Conservation (phyloP, 2,888 invertebrate genomes). For the Buathra laborator region DNA sequence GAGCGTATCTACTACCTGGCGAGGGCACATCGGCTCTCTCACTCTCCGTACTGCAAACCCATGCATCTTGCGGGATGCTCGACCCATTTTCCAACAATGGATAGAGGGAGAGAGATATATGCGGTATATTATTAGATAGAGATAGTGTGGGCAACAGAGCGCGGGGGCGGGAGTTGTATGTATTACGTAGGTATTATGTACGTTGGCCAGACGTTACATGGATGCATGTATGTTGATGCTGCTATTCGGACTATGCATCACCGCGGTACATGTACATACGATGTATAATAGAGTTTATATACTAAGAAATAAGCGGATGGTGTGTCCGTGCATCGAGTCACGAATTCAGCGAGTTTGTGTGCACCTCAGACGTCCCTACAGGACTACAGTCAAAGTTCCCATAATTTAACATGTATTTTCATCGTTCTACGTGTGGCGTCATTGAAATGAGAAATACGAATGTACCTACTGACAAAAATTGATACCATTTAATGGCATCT, state of each 20-base stretch:
- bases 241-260: constrained; percentile 24
- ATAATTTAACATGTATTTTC: background rate
- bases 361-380: background rate
- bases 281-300: constrained; percentile 53
- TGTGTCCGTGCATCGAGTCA: constrained; percentile 21
- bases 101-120: constrained; percentile 15
- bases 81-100: constrained; percentile 71
- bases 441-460: background rate
- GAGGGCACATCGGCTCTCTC: constrained; percentile 2
- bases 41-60: constrained; percentile 40
- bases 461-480: background rate
- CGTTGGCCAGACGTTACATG: constrained; percentile 21
- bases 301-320: constrained; percentile 20
- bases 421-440: background rate
- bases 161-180: constrained; percentile 49
- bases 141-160: constrained; percentile 24
- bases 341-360: constrained; percentile 8
- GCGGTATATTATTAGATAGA: constrained; percentile 49
- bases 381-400: background rate
- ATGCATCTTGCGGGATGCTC: constrained; percentile 67
- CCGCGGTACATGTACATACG: constrained; percentile 1
- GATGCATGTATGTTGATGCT: constrained; percentile 32
- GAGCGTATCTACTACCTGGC: constrained; percentile 45
- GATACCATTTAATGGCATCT: too few relatives aligned
- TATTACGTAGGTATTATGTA: constrained; percentile 56